Base-by-base conservation (phyloP, 2,888 invertebrate species). In the Drosophila anomalata region DNA sequence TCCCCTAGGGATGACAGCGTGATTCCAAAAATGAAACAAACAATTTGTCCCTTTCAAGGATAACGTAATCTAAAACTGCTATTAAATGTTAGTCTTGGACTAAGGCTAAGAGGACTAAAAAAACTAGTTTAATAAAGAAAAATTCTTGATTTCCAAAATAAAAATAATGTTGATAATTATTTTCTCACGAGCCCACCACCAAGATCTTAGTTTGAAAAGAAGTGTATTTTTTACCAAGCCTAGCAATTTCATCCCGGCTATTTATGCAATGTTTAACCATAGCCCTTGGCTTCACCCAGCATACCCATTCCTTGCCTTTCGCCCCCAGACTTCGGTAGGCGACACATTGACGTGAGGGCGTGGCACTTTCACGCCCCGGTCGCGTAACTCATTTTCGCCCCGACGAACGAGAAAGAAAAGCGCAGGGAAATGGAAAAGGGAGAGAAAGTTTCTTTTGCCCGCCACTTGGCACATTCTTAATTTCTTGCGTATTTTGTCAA, bases 401-500 rank as follows among this genome's bases (percentile, higher is more conserved):
- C 77, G 62, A 61, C 74, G 67, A 77, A 81, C 78, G 74, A 76
- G 73, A 58, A 60, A 46, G 55, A 54, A 74, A 73, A 73, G 53
- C 70, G 71, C 60, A 58, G 39, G 51, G 47, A 63, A 67, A 61
- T 74, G 56, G 57, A 61, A 71, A 84, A 81, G 81, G 66, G 72
- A 82, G 78, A 81, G 78, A 75, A 87, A 87, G 85, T 85, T 82
- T 82, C 87, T 82, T 79, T 87, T 79, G 78, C 81, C 84, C 84
- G 78, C 81, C 69, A 79, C 86, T 86, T 87, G 88, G 88, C 88
- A 88, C 84, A 84, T 84, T 88, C 84, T 84, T 84, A 84, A 84
- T 84, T 88, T 88, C 87, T 87, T 86, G 84, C 84, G 84, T 84
- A 84, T 84, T 84, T 84, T 84, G 88, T 88, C 88, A 84, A 88